phyloP scores from a whole-genome alignment of 2,113 vertebrate species.

The Boleophthalmus pectinirostris region DNA sequence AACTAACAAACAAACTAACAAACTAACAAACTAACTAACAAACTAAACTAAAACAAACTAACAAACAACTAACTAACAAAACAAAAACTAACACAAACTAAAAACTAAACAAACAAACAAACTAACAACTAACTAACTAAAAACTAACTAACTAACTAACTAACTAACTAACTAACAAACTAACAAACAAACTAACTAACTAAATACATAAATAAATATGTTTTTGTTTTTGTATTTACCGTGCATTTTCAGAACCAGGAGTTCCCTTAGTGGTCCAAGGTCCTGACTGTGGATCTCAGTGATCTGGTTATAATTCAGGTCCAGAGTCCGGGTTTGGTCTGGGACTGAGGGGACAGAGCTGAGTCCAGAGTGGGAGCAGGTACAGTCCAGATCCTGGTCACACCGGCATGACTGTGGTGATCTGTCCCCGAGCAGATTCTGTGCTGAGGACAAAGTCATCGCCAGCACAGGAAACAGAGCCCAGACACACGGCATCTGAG shows the following conservation, averaged over 20 bases:
- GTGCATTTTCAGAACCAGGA: conserved; percentile 41
- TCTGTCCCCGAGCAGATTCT: not conserved
- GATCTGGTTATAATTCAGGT: conserved; percentile 59
- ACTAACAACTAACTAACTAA: no score
- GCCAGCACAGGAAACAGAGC: conserved; percentile 15
- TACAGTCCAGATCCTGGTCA: conserved; percentile 31
- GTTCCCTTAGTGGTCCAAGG: not conserved
- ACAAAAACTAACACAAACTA: no score
- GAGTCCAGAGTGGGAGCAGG: conserved; percentile 46
- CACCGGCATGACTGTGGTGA: conserved; percentile 8
- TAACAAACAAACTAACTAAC: no score
- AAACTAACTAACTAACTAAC: no score
- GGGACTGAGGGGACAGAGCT: conserved; percentile 38
- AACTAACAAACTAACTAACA: no score
- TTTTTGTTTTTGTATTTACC: conserved; percentile 14
- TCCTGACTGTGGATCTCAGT: conserved; percentile 10
- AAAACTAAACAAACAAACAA: no score
- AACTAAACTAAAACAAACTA: no score
- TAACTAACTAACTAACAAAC: no score
- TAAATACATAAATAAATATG: no score
- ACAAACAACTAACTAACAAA: no score
- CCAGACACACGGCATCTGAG: not conserved
- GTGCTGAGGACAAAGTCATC: not conserved
- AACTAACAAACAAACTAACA: no score
- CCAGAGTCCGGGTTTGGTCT: conserved; percentile 24